Conservation (phyloP, 2,888 invertebrate genomes). For the Rosalia funebris region DNA sequence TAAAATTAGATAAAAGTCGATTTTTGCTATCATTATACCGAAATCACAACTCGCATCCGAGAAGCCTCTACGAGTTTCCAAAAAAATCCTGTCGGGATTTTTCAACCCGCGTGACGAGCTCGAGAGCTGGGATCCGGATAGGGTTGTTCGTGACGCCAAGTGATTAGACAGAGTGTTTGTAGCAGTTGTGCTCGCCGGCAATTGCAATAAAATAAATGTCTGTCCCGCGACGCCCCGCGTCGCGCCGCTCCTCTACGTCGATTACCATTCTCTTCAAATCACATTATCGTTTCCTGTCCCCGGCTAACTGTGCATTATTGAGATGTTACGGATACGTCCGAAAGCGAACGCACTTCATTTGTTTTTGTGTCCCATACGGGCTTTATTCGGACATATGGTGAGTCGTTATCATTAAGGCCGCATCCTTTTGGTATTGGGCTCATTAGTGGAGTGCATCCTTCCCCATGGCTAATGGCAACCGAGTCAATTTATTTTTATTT, state of each 20-base stretch:
- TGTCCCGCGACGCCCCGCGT: conserved; percentile 57
- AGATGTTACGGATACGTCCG: conserved; percentile 40
- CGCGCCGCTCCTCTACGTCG: conserved; percentile 50
- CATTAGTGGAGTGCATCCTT: no score
- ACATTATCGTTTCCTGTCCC: conserved; percentile 47
- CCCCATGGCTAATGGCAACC: no score
- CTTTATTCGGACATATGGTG: conserved; percentile 27
- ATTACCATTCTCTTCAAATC: conserved; percentile 58
- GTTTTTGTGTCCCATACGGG: conserved; percentile 1
- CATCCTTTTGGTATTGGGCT: conserved; percentile 4
- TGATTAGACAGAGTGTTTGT: conserved; percentile 57
- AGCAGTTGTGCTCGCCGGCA: conserved; percentile 57
- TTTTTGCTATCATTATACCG: no score
- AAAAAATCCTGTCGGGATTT: no score
- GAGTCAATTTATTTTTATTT: no score
- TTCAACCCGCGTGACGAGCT: no score
- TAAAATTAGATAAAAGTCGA: no score
- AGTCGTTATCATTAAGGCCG: conserved; percentile 31
- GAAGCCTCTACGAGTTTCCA: no score
- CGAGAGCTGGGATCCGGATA: conserved; percentile 27
- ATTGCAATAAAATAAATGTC: conserved; percentile 61
- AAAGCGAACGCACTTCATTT: conserved; percentile 41
- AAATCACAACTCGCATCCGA: no score
- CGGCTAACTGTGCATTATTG: conserved; percentile 44
- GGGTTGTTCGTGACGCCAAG: conserved; percentile 40